Evolutionary conservation across 2,888 invertebrate genomes (phyloP).

Genomic region (Scaptomyza polygonia): DNA sequence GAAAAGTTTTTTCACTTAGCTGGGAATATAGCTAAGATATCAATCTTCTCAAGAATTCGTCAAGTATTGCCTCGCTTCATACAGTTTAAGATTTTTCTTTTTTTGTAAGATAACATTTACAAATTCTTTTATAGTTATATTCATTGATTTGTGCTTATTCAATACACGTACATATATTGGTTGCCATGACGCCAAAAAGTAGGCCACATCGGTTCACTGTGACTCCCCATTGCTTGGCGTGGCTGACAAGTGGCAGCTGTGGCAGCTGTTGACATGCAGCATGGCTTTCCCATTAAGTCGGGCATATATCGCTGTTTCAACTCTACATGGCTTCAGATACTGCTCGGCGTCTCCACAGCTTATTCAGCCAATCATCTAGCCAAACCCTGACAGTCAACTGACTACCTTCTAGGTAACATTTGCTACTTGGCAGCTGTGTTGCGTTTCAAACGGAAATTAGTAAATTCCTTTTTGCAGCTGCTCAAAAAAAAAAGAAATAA

Average conservation of each 20-base stretch:
- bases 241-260: constrained; percentile 16
- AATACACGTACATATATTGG: constrained; percentile 7
- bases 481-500: constrained; percentile 31
- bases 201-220: constrained; percentile 38
- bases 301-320: constrained; percentile 22
- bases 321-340: constrained; percentile 12
- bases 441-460: constrained; percentile 68
- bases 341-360: constrained; percentile 19
- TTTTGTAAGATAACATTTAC: not conserved
- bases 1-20: constrained; percentile 8
- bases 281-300: constrained; percentile 67
- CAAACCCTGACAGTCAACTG: constrained; percentile 52
- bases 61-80: not conserved
- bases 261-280: constrained; percentile 53
- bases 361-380: constrained; percentile 63
- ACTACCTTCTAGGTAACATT: constrained; percentile 36
- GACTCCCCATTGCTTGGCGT: constrained; percentile 5
- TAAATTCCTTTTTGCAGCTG: constrained; percentile 54
- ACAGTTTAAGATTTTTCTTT: not conserved
- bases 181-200: constrained; percentile 26
- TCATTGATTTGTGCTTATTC: constrained; percentile 17
- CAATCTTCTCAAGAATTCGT: not conserved
- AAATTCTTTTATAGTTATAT: not conserved
- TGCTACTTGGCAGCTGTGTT: constrained; percentile 56
- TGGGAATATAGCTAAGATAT: not conserved